phyloP scores from a whole-genome alignment of 2,797 vertebrate genomes.

The Mormyrops boulengeri region DNA sequence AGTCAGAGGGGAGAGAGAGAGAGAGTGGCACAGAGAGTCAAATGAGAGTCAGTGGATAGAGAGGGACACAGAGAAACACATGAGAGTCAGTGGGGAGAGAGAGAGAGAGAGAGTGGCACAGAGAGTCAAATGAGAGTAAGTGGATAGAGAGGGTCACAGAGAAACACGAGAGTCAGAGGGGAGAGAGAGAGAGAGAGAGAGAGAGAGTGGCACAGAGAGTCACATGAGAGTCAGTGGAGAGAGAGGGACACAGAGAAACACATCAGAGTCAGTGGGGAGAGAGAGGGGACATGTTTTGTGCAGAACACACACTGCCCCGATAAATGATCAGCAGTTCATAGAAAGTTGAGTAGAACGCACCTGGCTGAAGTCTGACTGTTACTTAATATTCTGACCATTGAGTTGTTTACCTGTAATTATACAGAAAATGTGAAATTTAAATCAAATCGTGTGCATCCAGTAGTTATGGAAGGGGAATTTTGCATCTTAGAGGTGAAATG shows the following conservation, averaged over 20 bases:
- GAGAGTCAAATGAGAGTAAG: too few species aligned
- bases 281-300: neutral
- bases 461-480: constrained; percentile 19
- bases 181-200: neutral
- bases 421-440: neutral
- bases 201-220: neutral
- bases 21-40: too few species aligned
- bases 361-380: neutral
- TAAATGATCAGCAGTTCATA: neutral
- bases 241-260: neutral
- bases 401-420: neutral
- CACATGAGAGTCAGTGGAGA: neutral
- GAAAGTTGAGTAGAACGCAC: neutral
- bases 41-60: too few species aligned
- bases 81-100: neutral
- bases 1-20: neutral
- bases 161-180: neutral
- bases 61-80: neutral
- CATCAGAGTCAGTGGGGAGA: neutral
- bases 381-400: neutral
- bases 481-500: constrained; percentile 12
- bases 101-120: neutral
- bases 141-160: neutral
- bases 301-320: neutral
- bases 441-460: neutral